Percentiles rank a stretch among this genome's conserved stretches.
Evolutionary conservation across 2,888 invertebrate genomes (phyloP).

Genomic region (Agriotes lineatus): DNA sequence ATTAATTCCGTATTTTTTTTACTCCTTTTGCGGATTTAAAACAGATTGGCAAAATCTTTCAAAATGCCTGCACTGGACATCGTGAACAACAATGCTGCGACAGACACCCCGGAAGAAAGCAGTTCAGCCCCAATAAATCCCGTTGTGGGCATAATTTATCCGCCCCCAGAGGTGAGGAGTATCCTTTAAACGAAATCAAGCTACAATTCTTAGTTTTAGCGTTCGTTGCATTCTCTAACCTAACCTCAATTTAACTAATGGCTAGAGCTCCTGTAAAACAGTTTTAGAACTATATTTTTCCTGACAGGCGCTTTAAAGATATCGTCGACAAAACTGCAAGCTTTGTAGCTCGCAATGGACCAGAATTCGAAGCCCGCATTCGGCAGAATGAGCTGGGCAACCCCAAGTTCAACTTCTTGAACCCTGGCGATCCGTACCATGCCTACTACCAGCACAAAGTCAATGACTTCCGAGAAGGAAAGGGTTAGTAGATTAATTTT

Average conservation of each 20-base stretch:
- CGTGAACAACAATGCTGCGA: conserved; percentile 36
- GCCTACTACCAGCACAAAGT: conserved; percentile 99
- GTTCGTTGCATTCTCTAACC: not conserved
- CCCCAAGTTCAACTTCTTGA: conserved; percentile 98
- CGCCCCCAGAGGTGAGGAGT: conserved; percentile 99
- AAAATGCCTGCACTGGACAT: conserved; percentile 63
- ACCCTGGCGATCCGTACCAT: conserved; percentile 97
- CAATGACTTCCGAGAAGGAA: conserved; percentile 92
- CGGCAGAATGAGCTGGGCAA: conserved; percentile 98
- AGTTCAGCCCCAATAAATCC: conserved; percentile 63
- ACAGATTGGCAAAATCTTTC: too few species aligned
- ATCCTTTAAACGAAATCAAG: conserved; percentile 76
- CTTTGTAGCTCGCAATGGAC: conserved; percentile 99
- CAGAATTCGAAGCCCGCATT: conserved; percentile 98
- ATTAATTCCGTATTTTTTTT: too few species aligned
- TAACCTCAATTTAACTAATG: not conserved
- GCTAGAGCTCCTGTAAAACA: not conserved
- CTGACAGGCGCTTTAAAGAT: conserved; percentile 80
- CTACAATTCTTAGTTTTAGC: not conserved
- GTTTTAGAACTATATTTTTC: conserved; percentile 60
- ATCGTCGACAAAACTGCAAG: conserved; percentile 99
- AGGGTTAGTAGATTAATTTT: conserved; percentile 69
- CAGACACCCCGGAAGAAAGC: conserved; percentile 54
- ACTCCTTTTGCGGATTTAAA: too few species aligned
- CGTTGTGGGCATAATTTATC: conserved; percentile 95